A percentile compares a stretch with the other conserved stretches of the same genome.
phyloP scores from a whole-genome alignment of 2,797 vertebrate genomes.

The Malacoraja senta region DNA sequence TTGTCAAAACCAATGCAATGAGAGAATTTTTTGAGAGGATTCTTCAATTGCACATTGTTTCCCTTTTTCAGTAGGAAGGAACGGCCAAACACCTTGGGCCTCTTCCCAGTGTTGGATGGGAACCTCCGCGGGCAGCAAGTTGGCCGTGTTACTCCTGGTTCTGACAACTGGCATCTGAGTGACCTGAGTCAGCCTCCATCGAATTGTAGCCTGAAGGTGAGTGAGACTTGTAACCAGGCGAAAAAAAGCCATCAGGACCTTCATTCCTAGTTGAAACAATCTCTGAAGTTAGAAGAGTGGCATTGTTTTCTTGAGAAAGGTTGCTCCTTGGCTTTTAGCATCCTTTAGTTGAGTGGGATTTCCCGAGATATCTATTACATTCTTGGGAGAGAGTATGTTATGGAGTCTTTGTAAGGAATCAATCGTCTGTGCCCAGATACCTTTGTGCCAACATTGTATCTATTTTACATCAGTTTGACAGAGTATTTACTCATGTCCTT shows the following conservation, averaged over 20 bases:
- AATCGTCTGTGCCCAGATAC: neutral
- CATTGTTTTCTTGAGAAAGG: neutral
- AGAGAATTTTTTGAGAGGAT: neutral
- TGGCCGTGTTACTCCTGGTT: constrained; percentile 77
- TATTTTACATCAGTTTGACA: neutral
- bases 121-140: constrained; percentile 95
- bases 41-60: neutral
- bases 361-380: neutral
- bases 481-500: neutral
- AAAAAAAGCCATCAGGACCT: neutral
- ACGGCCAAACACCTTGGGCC: constrained; percentile 86
- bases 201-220: constrained; percentile 91
- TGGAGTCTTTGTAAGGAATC: neutral
- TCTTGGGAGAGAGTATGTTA: neutral
- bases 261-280: neutral
- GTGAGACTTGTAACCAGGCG: constrained; percentile 50
- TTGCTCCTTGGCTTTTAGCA: neutral
- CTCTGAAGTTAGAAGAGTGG: neutral
- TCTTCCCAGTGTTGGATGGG: constrained; percentile 82
- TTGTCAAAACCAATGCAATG: neutral
- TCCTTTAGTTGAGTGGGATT: neutral
- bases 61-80: constrained; percentile 78
- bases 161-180: constrained; percentile 91
- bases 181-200: constrained; percentile 81
- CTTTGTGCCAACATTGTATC: neutral